Evolutionary conservation across 1,140 invertebrate genomes (phyloP), one percentile per base, ranked within the genome.

Genomic region (Chymomyza costata): DNA sequence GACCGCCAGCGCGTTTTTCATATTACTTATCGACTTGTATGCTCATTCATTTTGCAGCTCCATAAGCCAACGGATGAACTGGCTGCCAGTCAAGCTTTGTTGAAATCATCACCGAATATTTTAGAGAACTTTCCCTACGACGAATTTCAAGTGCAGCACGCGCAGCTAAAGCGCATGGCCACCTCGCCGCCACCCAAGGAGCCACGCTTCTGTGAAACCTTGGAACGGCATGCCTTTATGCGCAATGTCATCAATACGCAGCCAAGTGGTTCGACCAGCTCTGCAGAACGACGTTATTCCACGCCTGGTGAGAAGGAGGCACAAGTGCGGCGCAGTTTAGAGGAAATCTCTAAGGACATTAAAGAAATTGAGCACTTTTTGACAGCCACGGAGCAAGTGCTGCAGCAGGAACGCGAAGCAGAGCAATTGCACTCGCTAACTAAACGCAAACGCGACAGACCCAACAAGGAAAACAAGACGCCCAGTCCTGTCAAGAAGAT

Each of bases 361-460:
- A 66, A 83, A 21, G 82, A 84, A 45, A 85, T 86, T 21, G 84
- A 86, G 44, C 73, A 86, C 35, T 85, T 86, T 31, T 60, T 86
- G 10, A 85, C 65, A 16, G 81, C 76, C 31, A 85, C 84, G 1
- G 84, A 85, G 51, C 63, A 82, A 43, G 25, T 85, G 19, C 18
- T 85, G 43, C 66, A 68, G 14, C 52, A 45, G 7, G 84, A 85
- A 32, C 60, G 52, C 35, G 56, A 69, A 28, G 58, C 60, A 40
- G 81, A 83, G 19, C 41, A 47, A n/a, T 37, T 35, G 3, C 31
- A 35, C 13, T 0, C 44, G 16, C n/a, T 28, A 1, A 39, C 48
- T 7, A 50, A 61, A 17, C 56, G 63, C 1, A 35, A 30, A 6
- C 45, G 66, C 11, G 66, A 15, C 25, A 38, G 44, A 17, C 61